A percentile compares a stretch with the other conserved stretches of the same genome.
phyloP scores from a whole-genome alignment of 1,140 invertebrate genomes.

The Habropoda laboriosa region DNA sequence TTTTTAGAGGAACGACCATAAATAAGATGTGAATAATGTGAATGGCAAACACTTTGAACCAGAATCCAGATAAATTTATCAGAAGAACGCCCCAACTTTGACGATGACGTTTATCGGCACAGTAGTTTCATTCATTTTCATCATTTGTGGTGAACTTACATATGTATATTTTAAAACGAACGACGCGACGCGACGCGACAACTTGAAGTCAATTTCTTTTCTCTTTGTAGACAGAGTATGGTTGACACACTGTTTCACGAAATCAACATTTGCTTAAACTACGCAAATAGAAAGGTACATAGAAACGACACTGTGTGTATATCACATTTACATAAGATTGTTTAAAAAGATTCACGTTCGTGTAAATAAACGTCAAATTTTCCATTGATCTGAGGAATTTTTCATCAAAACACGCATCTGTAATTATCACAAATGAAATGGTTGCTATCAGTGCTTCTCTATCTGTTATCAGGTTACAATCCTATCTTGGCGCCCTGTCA shows the following conservation, averaged over 20 bases:
- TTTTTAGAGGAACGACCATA: neutral
- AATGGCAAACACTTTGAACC: neutral
- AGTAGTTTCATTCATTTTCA: neutral
- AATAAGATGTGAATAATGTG: no score
- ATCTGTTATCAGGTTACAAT: slow-evolving; percentile 49
- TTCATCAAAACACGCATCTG: neutral
- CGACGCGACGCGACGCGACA: no score
- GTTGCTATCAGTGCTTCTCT: neutral
- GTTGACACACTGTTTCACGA: no score
- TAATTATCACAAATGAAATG: slow-evolving; percentile 2
- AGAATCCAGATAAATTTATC: neutral
- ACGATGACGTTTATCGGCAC: neutral
- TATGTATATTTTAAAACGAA: neutral
- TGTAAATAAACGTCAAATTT: neutral
- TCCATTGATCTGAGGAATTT: neutral
- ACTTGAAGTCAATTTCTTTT: neutral
- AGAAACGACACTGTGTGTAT: neutral
- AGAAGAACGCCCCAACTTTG: neutral
- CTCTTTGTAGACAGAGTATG: neutral
- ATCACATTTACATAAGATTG: neutral
- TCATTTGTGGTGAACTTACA: neutral
- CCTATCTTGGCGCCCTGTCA: slow-evolving; percentile 80
- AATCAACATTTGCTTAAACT: no score
- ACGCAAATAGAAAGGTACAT: no score
- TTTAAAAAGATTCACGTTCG: neutral